These are phyloP conservation scores for Myripristis jacobus DNA, from an alignment of 2,797 vertebrate species.

Conservation along the genomic window DNA sequence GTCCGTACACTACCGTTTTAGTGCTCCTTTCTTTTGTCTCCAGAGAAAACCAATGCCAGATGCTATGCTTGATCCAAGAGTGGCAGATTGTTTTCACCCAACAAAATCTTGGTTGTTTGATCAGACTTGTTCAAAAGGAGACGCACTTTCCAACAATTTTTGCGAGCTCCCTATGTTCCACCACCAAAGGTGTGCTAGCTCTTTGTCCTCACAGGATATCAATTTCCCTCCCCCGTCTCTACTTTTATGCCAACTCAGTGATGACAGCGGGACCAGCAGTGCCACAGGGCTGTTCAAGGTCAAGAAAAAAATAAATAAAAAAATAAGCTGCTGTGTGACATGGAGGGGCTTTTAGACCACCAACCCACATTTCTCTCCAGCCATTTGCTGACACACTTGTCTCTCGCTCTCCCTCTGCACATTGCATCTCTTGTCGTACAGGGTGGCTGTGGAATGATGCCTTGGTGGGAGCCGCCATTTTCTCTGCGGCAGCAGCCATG, in stretches of 20 bases:
- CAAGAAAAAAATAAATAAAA: slow-evolving; percentile 60
- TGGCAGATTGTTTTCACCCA: slow-evolving; percentile 26
- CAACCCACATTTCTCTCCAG: slow-evolving; percentile 43
- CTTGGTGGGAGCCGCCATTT: slow-evolving; percentile 75
- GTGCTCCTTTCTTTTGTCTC: slow-evolving; percentile 30
- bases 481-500: slow-evolving; percentile 81
- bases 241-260: slow-evolving; percentile 38
- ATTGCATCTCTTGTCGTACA: slow-evolving; percentile 61
- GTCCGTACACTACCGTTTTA: slow-evolving; percentile 40
- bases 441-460: slow-evolving; percentile 66
- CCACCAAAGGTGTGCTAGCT: slow-evolving; percentile 39
- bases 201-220: slow-evolving; percentile 46
- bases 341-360: slow-evolving; percentile 56
- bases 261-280: slow-evolving; percentile 49
- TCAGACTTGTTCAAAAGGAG: slow-evolving; percentile 48
- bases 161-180: slow-evolving; percentile 13
- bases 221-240: slow-evolving; percentile 25
- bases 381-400: slow-evolving; percentile 47
- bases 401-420: slow-evolving; percentile 20
- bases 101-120: slow-evolving; percentile 41
- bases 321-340: slow-evolving; percentile 36
- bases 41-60: slow-evolving; percentile 23
- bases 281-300: slow-evolving; percentile 65
- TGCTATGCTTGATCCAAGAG: slow-evolving; percentile 37
- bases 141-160: slow-evolving; percentile 33